Evolutionary conservation across 2,888 invertebrate species (phyloP).

Genomic region (Idaea straminata): DNA sequence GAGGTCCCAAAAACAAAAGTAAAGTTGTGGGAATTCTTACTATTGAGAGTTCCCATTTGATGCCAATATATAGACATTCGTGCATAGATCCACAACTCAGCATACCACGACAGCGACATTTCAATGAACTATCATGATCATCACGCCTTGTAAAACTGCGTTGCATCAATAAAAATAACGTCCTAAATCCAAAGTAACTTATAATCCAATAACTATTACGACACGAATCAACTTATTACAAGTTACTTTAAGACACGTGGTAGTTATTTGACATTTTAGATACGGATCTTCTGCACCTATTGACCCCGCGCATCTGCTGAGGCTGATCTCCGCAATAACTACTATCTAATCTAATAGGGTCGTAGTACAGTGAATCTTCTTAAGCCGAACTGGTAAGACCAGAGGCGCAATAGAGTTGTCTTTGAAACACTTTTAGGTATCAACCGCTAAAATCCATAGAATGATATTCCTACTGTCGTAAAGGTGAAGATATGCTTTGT

Average conservation of each 20-base stretch:
- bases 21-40: neutral
- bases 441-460: too few relatives aligned
- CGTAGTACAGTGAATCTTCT: slow-evolving; percentile 1
- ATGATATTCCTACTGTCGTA: too few relatives aligned
- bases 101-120: slow-evolving; percentile 42
- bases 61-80: neutral
- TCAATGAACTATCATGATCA: slow-evolving; percentile 41
- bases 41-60: neutral
- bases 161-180: slow-evolving; percentile 54
- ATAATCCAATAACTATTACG: slow-evolving; percentile 40
- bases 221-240: slow-evolving; percentile 45
- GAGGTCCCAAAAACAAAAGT: neutral
- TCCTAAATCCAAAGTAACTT: slow-evolving; percentile 39
- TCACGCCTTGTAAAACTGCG: slow-evolving; percentile 40
- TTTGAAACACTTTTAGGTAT: too few relatives aligned
- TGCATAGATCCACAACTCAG: slow-evolving; percentile 20
- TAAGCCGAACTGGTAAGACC: slow-evolving; percentile 3
- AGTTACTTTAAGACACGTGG: slow-evolving; percentile 32
- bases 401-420: too few relatives aligned
- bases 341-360: slow-evolving; percentile 9
- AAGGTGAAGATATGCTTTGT: too few relatives aligned
- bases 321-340: slow-evolving; percentile 13
- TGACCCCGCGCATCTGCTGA: slow-evolving; percentile 38
- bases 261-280: slow-evolving; percentile 57
- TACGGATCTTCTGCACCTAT: slow-evolving; percentile 49